A percentile compares a stretch with the other conserved stretches of the same genome.
phyloP scores from a whole-genome alignment of 2,888 invertebrate genomes.

The Atherix ibis region DNA sequence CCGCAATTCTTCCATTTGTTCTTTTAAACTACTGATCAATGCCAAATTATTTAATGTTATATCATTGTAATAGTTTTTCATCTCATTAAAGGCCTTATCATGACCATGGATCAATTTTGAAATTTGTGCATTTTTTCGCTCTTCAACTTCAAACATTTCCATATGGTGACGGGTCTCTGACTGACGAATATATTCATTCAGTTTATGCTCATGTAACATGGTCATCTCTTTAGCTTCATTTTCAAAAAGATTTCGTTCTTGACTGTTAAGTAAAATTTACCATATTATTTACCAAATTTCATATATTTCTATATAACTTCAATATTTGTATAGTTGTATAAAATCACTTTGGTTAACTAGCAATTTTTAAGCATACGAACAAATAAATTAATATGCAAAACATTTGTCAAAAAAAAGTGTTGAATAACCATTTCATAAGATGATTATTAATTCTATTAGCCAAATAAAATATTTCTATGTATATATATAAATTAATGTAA shows the following conservation, averaged over 20 bases:
- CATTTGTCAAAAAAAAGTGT: too few species aligned
- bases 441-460: too few species aligned
- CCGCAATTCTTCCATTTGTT: constrained; percentile 60
- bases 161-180: constrained; percentile 56
- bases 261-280: constrained; percentile 30
- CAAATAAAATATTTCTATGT: too few species aligned
- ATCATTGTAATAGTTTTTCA: constrained; percentile 91
- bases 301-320: background rate
- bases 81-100: constrained; percentile 69
- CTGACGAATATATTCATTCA: constrained; percentile 53
- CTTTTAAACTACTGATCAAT: constrained; percentile 77
- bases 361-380: too few species aligned
- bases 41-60: constrained; percentile 87
- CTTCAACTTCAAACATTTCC: constrained; percentile 80
- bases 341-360: too few species aligned
- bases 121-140: constrained; percentile 78
- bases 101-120: constrained; percentile 65
- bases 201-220: constrained; percentile 40
- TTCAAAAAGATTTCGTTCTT: constrained; percentile 47
- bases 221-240: constrained; percentile 48
- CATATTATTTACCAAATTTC: constrained; percentile 18
- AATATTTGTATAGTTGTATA: too few species aligned
- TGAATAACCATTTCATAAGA: too few species aligned
- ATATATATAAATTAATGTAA: too few species aligned
- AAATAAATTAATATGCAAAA: too few species aligned